Evolutionary conservation across 2,797 vertebrate species (phyloP), one percentile per base, ranked within the genome.

Genomic region (Xenopus petersii): DNA sequence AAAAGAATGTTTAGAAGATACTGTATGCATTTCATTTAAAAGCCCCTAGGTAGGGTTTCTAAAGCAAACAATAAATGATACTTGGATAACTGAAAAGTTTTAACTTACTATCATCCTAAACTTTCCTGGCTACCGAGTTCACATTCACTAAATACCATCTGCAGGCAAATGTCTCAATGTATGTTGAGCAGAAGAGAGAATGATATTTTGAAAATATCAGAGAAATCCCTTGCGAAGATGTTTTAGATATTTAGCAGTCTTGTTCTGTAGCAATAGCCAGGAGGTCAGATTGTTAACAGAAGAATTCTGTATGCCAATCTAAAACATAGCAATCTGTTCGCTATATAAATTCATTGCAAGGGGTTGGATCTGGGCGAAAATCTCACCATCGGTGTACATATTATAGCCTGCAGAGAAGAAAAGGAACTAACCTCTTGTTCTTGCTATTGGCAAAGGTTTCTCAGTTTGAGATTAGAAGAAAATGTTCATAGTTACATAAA

Each of bases 401-500:
- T 79, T 79, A 79, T 79, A 64, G 67, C 76, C 76, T 65, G 76
- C 67, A 79, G 76, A 74, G 76, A 79, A 59, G 62, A 79, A 65
- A 74, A 65, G 61, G 42, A 73, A 70, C 68, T 74, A 79, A 79
- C 76, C 76, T 79, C 76, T 64, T 79, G 76, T 70, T 79, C 67
- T 70, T 66, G 76, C 76, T 74, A 42, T 70, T 74, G 72, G 76
- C 76, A 79, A 74, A 74, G 76, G 71, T 79, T 79, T 73, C 62
- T 74, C 71, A 61, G 71, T 79, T 65, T 74, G 76, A 70, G 67
- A 79, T 70, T 74, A 74, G 61, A 79, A 79, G 76, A 73, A 74
- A 79, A 79, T 79, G 76, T 70, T 79, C 55, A 64, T 70, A 79
- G 71, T 74, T 74, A 64, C 76, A 79, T 79, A 79, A 79, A 79